phyloP scores from a whole-genome alignment of 1,140 invertebrate species.

The Leucophenga varia region DNA sequence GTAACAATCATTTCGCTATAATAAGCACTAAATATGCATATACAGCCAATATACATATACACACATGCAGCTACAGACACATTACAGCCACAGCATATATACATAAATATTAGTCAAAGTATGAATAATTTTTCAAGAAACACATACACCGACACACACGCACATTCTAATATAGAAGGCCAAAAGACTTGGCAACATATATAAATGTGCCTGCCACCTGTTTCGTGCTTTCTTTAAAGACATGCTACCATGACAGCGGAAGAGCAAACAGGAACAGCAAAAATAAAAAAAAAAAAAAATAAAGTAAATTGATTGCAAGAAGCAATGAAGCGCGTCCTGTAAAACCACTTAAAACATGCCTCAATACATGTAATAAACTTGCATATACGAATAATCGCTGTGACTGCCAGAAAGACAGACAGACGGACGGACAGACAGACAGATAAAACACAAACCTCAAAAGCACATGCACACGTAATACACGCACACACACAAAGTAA shows the following conservation, averaged over 20 bases:
- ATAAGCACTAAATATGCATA: constrained; percentile 54
- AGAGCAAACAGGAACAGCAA: constrained; percentile 46
- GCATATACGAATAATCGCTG: no score
- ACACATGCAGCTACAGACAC: neutral
- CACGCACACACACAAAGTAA: constrained; percentile 18
- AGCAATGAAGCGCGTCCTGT: constrained; percentile 55
- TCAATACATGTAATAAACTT: constrained; percentile 52
- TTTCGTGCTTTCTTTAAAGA: constrained; percentile 4
- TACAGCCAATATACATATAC: constrained; percentile 10
- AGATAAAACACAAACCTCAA: constrained; percentile 6
- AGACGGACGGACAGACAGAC: neutral
- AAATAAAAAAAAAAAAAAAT: neutral
- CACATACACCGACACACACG: neutral
- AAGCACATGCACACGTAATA: constrained; percentile 16
- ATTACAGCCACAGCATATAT: constrained; percentile 18
- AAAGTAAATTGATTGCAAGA: constrained; percentile 50
- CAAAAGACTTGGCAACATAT: no score
- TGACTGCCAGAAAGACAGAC: no score
- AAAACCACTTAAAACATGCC: constrained; percentile 56
- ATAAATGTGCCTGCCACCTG: no score
- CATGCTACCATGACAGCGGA: constrained; percentile 27
- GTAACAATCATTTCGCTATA: constrained; percentile 42
- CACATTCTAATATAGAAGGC: no score
- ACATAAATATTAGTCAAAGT: constrained; percentile 53
- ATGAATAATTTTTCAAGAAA: constrained; percentile 40